Conservation (phyloP, 2,113 vertebrate species). For the Otis tarda region DNA sequence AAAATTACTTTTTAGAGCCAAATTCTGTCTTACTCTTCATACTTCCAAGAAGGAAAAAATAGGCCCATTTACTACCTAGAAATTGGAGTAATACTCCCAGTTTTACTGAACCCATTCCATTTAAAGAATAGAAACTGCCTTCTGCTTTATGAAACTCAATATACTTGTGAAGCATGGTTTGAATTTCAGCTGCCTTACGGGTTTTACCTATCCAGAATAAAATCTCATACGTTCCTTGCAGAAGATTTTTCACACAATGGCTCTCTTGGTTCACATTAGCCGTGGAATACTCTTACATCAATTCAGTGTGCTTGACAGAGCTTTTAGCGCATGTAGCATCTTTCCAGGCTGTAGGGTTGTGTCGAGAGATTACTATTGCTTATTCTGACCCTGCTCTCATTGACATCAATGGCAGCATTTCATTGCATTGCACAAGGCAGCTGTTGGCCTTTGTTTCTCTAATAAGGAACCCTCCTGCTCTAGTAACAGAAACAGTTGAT, state of each 20-base stretch:
- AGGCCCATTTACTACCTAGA: neutral
- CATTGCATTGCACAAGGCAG: neutral
- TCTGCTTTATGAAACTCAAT: neutral
- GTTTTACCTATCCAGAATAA: neutral
- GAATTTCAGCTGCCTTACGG: neutral
- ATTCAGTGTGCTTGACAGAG: neutral
- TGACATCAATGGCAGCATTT: neutral
- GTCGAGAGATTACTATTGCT: neutral
- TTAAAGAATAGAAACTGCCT: neutral
- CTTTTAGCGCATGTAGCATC: neutral
- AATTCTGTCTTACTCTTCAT: neutral
- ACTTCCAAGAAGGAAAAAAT: neutral
- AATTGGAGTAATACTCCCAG: neutral
- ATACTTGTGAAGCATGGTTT: neutral
- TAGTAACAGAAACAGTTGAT: neutral
- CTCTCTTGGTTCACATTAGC: neutral
- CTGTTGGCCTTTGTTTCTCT: neutral
- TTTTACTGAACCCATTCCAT: neutral
- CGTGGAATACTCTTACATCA: fast-evolving
- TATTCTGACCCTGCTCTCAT: neutral
- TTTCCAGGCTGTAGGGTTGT: neutral
- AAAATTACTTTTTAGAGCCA: neutral
- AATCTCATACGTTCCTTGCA: neutral
- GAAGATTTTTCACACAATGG: neutral
- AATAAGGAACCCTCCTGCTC: neutral